Percentiles rank a stretch among this genome's conserved stretches.
These are phyloP conservation scores for Antennarius striatus DNA, from an alignment of 2,113 vertebrate genomes.

Conservation along the genomic window DNA sequence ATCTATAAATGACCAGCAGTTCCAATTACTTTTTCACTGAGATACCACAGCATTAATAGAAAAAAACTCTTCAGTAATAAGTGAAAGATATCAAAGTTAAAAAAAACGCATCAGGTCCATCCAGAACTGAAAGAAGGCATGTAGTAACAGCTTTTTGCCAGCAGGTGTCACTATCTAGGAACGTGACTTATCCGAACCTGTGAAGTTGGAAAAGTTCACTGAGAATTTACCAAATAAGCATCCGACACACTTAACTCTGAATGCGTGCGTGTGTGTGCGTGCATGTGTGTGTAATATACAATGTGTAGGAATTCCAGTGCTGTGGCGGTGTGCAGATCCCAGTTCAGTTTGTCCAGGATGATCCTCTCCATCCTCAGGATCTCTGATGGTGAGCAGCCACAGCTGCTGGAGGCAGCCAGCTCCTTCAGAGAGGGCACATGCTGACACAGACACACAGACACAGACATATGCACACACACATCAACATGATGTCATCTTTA, in stretches of 20 bases:
- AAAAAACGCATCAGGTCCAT: too few relatives aligned
- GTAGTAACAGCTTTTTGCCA: neutral
- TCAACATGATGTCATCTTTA: too few relatives aligned
- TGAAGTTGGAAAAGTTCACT: too few relatives aligned
- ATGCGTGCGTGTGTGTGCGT: neutral
- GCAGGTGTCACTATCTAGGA: neutral
- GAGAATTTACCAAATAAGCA: too few relatives aligned
- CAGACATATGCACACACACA: slow-evolving; percentile 10
- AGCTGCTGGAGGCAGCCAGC: slow-evolving; percentile 88
- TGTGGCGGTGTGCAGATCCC: slow-evolving; percentile 94
- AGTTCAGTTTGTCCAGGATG: slow-evolving; percentile 95
- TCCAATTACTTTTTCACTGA: too few relatives aligned
- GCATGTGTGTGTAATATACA: slow-evolving; percentile 73
- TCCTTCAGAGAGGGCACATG: slow-evolving; percentile 90
- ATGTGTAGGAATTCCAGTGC: slow-evolving; percentile 97
- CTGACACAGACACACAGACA: slow-evolving; percentile 69
- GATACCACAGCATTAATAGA: too few relatives aligned
- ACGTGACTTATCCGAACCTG: too few relatives aligned
- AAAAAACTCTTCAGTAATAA: too few relatives aligned
- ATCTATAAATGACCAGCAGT: too few relatives aligned
- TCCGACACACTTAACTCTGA: too few relatives aligned
- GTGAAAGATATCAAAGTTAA: too few relatives aligned
- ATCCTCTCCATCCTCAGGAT: slow-evolving; percentile 97
- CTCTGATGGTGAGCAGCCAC: slow-evolving; percentile 94
- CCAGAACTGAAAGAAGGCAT: neutral